Evolutionary conservation across 2,888 invertebrate genomes (phyloP).

Genomic region (Conus canariensis): DNA sequence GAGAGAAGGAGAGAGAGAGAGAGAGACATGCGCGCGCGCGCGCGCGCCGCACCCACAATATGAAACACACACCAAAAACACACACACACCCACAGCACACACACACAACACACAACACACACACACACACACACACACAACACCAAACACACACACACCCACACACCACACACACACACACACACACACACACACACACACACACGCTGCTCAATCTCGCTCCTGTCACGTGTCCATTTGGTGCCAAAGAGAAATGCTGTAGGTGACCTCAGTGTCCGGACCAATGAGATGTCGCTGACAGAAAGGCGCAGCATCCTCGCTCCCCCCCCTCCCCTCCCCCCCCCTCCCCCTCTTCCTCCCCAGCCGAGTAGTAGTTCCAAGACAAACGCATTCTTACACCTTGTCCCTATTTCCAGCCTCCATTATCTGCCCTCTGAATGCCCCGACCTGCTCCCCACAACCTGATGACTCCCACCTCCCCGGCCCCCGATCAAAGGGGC

Average conservation of each 20-base stretch:
- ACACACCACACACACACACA: neutral
- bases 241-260: too few relatives aligned
- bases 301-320: too few relatives aligned
- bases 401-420: neutral
- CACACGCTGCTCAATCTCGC: neutral
- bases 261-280: too few relatives aligned
- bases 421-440: neutral
- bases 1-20: neutral
- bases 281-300: too few relatives aligned
- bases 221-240: too few relatives aligned
- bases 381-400: constrained; percentile 23
- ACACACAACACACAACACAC: neutral
- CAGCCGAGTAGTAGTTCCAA: neutral
- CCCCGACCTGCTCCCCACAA: neutral
- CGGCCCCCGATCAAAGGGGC: neutral
- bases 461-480: constrained; percentile 13
- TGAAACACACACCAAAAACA: neutral
- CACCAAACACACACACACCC: neutral
- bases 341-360: too few relatives aligned
- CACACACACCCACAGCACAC: neutral
- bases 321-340: too few relatives aligned
- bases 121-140: neutral
- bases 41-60: too few relatives aligned
- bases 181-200: neutral
- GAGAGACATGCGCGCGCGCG: too few relatives aligned